Evolutionary conservation across 2,113 vertebrate species (phyloP).

Genomic region (Gnathonemus longibarbis): DNA sequence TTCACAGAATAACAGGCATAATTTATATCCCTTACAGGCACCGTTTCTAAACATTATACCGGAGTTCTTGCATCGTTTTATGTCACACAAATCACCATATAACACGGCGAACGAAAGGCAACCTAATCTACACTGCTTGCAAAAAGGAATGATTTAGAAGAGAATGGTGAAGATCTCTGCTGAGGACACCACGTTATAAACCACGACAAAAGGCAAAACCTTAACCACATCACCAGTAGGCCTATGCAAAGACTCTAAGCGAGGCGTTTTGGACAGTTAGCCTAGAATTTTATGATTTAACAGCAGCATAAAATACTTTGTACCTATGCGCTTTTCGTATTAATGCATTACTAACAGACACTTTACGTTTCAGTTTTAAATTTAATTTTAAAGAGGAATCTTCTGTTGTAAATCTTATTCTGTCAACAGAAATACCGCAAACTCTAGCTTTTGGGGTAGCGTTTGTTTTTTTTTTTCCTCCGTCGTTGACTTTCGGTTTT

Average conservation of each 20-base stretch:
- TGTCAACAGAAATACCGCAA: background rate
- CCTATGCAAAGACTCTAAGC: background rate
- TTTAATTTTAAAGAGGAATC: background rate
- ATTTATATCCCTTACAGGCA: background rate
- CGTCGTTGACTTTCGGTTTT: background rate
- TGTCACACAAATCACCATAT: background rate
- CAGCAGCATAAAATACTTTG: background rate
- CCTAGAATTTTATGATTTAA: background rate
- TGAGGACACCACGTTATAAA: background rate
- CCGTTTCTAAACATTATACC: background rate
- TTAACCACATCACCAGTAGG: background rate
- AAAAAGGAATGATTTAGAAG: background rate
- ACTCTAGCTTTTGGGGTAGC: background rate
- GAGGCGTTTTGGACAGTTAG: background rate
- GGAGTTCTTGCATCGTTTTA: background rate
- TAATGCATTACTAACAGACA: background rate
- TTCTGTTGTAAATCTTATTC: background rate
- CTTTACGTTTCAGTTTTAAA: background rate
- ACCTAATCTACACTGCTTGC: background rate
- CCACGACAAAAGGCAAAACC: background rate
- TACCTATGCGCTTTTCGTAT: background rate
- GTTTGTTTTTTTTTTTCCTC: background rate
- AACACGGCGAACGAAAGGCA: background rate
- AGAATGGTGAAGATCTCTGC: background rate
- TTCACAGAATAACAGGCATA: background rate